Percentiles rank a stretch among this genome's conserved stretches.
phyloP scores from a whole-genome alignment of 2,113 vertebrate species.

The Lycocorax pyrrhopterus region DNA sequence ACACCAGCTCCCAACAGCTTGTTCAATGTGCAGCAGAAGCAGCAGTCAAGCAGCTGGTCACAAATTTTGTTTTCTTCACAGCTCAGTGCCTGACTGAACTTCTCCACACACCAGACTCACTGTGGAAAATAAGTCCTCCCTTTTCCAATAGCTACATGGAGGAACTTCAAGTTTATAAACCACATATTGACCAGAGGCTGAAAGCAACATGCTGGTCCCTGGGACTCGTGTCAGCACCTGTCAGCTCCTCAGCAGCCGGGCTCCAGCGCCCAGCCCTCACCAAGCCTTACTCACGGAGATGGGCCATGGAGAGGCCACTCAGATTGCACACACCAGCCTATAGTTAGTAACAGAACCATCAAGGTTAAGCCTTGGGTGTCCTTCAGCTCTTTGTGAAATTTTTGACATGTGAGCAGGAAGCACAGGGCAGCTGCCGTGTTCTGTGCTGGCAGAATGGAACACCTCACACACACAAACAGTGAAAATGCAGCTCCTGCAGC shows the following conservation, averaged over 20 bases:
- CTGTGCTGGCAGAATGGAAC: accelerated
- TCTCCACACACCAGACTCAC: not conserved
- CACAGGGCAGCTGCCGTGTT: not conserved
- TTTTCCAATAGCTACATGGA: not conserved
- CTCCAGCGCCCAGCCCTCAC: not conserved
- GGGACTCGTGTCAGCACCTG: not conserved
- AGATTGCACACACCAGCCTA: not conserved
- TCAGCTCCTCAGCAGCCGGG: not conserved
- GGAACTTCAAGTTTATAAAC: not conserved
- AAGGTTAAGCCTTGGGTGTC: not conserved
- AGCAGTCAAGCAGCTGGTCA: not conserved
- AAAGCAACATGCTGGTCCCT: not conserved
- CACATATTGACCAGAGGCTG: not conserved
- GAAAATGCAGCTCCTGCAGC: not conserved
- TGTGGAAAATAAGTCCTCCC: not conserved
- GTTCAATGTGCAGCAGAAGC: not conserved
- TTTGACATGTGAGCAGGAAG: not conserved
- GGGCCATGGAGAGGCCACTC: not conserved
- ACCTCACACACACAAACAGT: not conserved
- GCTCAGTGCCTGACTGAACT: not conserved
- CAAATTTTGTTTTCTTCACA: not conserved
- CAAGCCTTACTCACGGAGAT: not conserved
- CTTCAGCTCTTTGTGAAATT: not conserved
- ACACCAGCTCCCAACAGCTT: not conserved
- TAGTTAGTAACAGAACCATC: not conserved